Percentiles rank a stretch among this genome's conserved stretches.
phyloP scores from a whole-genome alignment of 2,888 invertebrate species.

The Unio pictorum region DNA sequence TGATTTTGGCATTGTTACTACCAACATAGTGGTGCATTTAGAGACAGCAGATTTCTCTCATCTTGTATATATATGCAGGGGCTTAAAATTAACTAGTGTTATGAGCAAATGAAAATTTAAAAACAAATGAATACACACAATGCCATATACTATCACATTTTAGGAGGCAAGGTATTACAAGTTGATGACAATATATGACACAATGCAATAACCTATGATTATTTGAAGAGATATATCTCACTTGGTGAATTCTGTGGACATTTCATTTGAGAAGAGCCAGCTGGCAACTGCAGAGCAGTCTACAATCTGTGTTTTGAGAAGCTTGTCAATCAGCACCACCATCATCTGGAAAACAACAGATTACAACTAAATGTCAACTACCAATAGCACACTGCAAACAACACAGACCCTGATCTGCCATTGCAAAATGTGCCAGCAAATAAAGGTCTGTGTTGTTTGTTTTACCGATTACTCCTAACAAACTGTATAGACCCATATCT shows the following conservation, averaged over 20 bases:
- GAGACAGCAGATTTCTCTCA: too few relatives aligned
- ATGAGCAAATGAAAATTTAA: too few relatives aligned
- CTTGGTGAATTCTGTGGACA: constrained; percentile 90
- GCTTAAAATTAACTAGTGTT: too few relatives aligned
- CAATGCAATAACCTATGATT: neutral
- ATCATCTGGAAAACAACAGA: constrained; percentile 81
- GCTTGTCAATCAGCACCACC: constrained; percentile 94
- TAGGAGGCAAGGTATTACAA: too few relatives aligned
- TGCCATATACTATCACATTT: too few relatives aligned
- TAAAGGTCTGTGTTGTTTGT: too few relatives aligned
- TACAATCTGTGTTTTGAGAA: constrained; percentile 96
- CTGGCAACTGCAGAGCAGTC: constrained; percentile 97
- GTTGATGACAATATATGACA: neutral
- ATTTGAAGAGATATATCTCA: constrained; percentile 53
- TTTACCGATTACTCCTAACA: too few relatives aligned
- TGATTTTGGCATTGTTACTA: too few relatives aligned
- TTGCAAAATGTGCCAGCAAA: neutral
- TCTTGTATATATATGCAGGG: too few relatives aligned
- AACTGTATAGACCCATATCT: too few relatives aligned
- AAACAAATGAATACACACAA: too few relatives aligned
- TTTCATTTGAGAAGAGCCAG: constrained; percentile 97
- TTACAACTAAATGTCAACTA: constrained; percentile 5
- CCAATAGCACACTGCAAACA: neutral
- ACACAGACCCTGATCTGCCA: neutral
- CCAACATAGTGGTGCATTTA: too few relatives aligned